Base-by-base conservation (phyloP, 1,140 invertebrate genomes). In the Tetraneura akinire region DNA sequence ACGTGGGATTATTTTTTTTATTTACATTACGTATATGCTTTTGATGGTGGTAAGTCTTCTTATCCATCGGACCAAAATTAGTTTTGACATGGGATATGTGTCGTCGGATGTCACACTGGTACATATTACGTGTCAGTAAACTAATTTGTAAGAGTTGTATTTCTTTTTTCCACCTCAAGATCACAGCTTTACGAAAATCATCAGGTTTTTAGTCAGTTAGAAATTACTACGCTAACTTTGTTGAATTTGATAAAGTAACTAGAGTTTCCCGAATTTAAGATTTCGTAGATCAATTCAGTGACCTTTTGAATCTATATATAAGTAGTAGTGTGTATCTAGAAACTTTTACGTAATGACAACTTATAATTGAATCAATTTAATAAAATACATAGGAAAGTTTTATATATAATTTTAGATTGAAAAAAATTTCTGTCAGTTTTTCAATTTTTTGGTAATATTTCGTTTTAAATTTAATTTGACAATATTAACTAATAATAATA, bases 51-150 rank as follows among this genome's bases (percentile, higher is more conserved):
- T 26, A n/a, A 13, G 9, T 4, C 45, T 26, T 11, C 23, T 68
- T 26, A 4, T 5, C 18, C 9, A 26, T 32, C 5, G 18, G 62
- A 64, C 32, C 13, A 42, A 47, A 68, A 68, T 68, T 68, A 47
- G n/a, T 68, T 45, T 45, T 45, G 37, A 68, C 42, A 9, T 1
- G 64, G 37, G 37, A 45, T 45, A 45, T 45, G 64, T 45, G 64
- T 66, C 64, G 64, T 66, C 64, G 6, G n/a, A 23, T 45, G 64
- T 68, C 64, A 68, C 64, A 23, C 37, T 21, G 37, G n/a, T 45
- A 45, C 37, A 68, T 21, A 21, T 64, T 21, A 68, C n/a, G 18
- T 45, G 32, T 45, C 37, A 45, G 37, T 68, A 42, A 68, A 68
- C 37, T 45, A 68, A 68, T 68, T 45, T 68, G 18, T 10, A 11